Evolutionary conservation across 2,113 vertebrate species (phyloP), one percentile per base, ranked within the genome.

Genomic region (Hemibagrus wyckioides): DNA sequence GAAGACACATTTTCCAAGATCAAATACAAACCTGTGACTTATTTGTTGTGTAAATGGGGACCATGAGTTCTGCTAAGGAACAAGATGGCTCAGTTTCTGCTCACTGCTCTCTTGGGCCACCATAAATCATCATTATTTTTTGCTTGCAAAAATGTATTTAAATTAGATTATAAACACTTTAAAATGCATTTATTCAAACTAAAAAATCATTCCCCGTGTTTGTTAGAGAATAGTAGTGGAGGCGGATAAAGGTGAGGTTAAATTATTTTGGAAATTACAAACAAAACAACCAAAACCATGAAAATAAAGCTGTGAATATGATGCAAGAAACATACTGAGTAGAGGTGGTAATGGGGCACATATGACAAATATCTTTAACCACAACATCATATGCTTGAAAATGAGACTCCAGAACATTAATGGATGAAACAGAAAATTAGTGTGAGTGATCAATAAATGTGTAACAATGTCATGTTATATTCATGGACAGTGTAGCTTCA

Each of bases 31-130:
- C 61, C 65, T 75, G 39, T 39, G 56, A 56, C 30, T 61, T 83
- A 65, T 89, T 86, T 89, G 76, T 75, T 81, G 63, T 36, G n/a
- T 85, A 82, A 87, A 82, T 54, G 23, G 11, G 75, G 61, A 52
- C 23, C 25, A 79, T 77, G 69, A 59, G 44, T 33, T 81, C 41
- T 73, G 19, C 25, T 84, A 19, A 48, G 54, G 30, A 80, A 59
- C 10, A 11, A 61, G 59, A 63, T 61, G 67, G 54, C 17, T 10
- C 17, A 71, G 33, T 69, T 73, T 73, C 36, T 73, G 36, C 33
- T 73, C 0, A 0, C 69, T 25, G 21, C n/a, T 44, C 36, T 69
- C 50, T 44, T 56, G 56, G 80, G 80, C 33, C 73, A 57, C 28
- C 59, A 82, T 82, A 57, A 82, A 86, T 86, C 50, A 81, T 82